Evolutionary conservation across 1,140 invertebrate species (phyloP), one percentile per base, ranked within the genome.

Genomic region (Hyphantria cunea): DNA sequence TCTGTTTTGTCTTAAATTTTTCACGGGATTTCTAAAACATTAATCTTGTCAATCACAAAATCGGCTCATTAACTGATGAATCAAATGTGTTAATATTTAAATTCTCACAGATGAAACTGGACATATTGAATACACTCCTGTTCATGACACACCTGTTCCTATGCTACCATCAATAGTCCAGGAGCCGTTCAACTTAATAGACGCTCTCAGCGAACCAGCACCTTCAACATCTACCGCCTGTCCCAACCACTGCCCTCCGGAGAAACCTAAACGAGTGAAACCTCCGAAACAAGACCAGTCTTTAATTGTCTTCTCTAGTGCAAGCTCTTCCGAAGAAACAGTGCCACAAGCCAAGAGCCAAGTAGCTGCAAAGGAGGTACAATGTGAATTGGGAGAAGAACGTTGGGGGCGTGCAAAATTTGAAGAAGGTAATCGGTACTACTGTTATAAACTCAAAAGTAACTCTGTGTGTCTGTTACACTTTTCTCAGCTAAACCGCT

Each of bases 271-370:
- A n/a, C 60, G 47, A 15, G 68, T 51, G 10, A 81, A 76, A 41
- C 50, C 67, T 6, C 69, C 70, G 0, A 83, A 77, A 54, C 56
- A 70, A 31, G 78, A 87, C 0, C 76, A 86, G 42, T 12, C 67
- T 0, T 61, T 87, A 3, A 88, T 88, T 49, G 70, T 63, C 0
- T 88, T 88, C 54, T 88, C 85, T 0, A 88, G 83, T 49, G 50
- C 72, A 3, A 84, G 83, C 0, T 78, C 71, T 14, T 88, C 85
- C 0, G 68, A 73, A 6, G 83, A 83, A 25, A 88, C 82, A 67
- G 70, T 86, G 3, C 73, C 68, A 10, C 33, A 64, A 17, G 9
- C 31, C 0, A 81, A 72, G 6, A 50, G 13, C 42, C 70, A 70
- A 0, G 55, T 64, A 17, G 37, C 51, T 0, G 64, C 64, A 6